Evolutionary conservation across 2,888 invertebrate genomes (phyloP), one percentile per base, ranked within the genome.

Genomic region (Girardia tigrina): DNA sequence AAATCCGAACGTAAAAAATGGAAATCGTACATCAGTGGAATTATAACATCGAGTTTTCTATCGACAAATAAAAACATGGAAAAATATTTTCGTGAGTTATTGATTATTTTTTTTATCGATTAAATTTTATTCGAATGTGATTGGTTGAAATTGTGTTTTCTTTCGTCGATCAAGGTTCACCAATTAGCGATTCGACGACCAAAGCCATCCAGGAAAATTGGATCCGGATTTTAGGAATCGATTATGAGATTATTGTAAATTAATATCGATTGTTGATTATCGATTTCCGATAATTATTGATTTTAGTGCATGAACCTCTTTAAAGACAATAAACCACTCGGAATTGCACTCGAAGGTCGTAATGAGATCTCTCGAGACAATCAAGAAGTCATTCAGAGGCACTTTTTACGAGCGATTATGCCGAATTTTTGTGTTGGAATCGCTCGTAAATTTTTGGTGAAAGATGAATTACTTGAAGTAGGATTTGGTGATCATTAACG

Each of bases 1-100:
- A 12, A 12, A 56, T 56, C 56, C 2, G n/a, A 56, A 6, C 6
- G 56, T n/a, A 56, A 56, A 56, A 56, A 56, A 56, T 56, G 56
- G 56, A 56, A 56, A 56, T 56, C 56, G n/a, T 56, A 56, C 23
- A 56, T 56, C 56, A 56, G 20, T 56, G 56, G 56, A 36, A 36
- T 36, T 36, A 36, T 36, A 36, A 36, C 36, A 12, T 36, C 36
- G 8, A 36, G 16, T 36, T 36, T 36, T 16, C 8, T 16, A 12
- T 36, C 36, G 16, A 12, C 16, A 8, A 36, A 36, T 36, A 36
- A 36, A 36, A 36, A 12, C n/a, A n/a, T n/a, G 12, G 36, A 36
- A 12, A 36, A 36, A 36, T 36, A 36, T 36, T 36, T 36, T 36
- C 36, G 36, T 36, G 16, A 36, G 36, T 36, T 36, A 36, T 36